Evolutionary conservation across 1,140 invertebrate species (phyloP).

Genomic region (Plodia interpunctella): DNA sequence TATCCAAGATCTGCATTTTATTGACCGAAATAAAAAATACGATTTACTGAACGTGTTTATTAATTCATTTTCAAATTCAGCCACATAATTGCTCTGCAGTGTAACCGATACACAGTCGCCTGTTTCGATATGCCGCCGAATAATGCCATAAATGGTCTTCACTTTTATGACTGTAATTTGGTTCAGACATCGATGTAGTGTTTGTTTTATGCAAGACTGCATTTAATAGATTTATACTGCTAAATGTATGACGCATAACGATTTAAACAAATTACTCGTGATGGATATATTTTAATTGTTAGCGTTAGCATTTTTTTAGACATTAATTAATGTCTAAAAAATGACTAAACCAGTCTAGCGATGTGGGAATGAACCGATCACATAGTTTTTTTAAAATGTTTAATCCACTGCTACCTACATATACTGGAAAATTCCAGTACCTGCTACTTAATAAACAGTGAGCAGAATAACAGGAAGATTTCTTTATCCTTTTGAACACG

Average conservation of each 20-base stretch:
- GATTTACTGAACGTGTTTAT: not conserved
- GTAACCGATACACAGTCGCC: slow-evolving; percentile 46
- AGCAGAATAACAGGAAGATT: too few species aligned
- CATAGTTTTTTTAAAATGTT: too few species aligned
- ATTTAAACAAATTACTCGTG: not conserved
- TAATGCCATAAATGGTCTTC: slow-evolving; percentile 68
- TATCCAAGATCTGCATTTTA: too few species aligned
- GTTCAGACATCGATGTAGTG: slow-evolving; percentile 56
- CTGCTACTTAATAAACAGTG: too few species aligned
- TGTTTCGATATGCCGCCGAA: slow-evolving; percentile 68
- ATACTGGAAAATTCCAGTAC: too few species aligned
- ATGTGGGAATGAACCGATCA: too few species aligned
- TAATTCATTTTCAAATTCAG: not conserved
- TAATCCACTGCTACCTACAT: too few species aligned
- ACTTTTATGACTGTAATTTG: slow-evolving; percentile 71
- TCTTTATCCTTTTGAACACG: not conserved
- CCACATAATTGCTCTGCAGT: slow-evolving; percentile 44
- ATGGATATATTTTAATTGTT: not conserved
- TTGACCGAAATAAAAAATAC: too few species aligned
- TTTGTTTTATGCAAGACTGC: slow-evolving; percentile 68
- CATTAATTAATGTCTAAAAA: too few species aligned
- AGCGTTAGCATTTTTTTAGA: too few species aligned
- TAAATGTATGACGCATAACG: not conserved
- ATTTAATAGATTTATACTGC: slow-evolving; percentile 41
- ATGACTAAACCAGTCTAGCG: too few species aligned